These are phyloP conservation scores for Eurytoma adleriae DNA, from an alignment of 2,888 invertebrate species.

Conservation along the genomic window DNA sequence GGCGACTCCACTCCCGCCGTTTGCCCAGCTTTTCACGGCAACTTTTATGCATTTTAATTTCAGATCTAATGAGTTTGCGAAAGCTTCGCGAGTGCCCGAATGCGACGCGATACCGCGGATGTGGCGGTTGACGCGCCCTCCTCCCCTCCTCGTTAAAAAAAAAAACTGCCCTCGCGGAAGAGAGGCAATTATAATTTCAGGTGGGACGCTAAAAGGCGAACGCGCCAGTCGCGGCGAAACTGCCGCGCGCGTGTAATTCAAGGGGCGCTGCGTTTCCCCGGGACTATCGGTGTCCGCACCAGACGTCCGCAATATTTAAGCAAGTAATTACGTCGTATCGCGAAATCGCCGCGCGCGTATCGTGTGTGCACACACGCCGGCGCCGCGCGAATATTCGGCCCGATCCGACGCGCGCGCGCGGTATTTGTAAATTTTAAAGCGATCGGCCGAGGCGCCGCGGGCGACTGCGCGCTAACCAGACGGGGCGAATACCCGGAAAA, in stretches of 20 bases:
- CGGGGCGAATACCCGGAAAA: not conserved
- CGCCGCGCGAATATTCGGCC: not conserved
- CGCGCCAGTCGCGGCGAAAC: conserved; percentile 1
- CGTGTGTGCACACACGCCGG: not conserved
- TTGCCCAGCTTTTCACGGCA: not conserved
- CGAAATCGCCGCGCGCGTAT: conserved; percentile 50
- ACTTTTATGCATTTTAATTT: too few relatives aligned
- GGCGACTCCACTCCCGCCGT: not conserved
- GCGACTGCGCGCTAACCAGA: not conserved
- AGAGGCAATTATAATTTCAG: conserved; percentile 41
- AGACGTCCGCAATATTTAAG: conserved; percentile 64
- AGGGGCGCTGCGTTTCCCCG: not conserved
- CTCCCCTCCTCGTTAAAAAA: not conserved
- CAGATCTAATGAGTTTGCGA: too few relatives aligned
- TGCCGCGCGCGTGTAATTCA: not conserved
- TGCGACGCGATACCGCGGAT: too few relatives aligned
- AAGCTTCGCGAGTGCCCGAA: too few relatives aligned
- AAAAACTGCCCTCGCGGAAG: not conserved
- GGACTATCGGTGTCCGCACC: conserved; percentile 38
- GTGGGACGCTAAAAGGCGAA: not conserved
- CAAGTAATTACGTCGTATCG: conserved; percentile 65
- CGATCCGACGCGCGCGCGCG: not conserved
- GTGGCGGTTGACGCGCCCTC: not conserved
- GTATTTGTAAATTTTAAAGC: conserved; percentile 18
- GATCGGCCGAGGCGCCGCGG: not conserved